Percentiles rank a stretch among this genome's conserved stretches.
Conservation (phyloP, 2,113 vertebrate species). For the Sula dactylatra region DNA sequence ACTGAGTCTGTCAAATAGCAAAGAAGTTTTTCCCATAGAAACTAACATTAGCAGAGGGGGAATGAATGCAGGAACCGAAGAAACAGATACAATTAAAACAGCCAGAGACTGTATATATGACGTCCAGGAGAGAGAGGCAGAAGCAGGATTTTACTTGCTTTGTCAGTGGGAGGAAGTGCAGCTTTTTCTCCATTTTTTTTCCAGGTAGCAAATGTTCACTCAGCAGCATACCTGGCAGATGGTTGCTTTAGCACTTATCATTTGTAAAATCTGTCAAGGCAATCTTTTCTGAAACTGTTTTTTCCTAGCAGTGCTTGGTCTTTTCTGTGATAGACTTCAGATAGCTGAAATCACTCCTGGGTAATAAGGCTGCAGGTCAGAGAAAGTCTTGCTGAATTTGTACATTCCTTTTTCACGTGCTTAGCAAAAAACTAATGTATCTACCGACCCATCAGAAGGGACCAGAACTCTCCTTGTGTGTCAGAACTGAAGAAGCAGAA, state of each 20-base stretch:
- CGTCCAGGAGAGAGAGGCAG: neutral
- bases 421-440: neutral
- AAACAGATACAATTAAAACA: neutral
- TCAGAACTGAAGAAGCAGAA: neutral
- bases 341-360: neutral
- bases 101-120: neutral
- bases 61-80: neutral
- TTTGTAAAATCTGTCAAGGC: neutral
- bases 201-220: neutral
- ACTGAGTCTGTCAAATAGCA: neutral
- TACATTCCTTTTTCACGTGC: neutral
- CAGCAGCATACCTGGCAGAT: neutral
- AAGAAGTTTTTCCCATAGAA: neutral
- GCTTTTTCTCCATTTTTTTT: neutral
- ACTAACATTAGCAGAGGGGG: neutral
- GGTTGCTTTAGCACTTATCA: neutral
- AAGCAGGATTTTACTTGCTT: neutral
- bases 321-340: neutral
- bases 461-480: neutral
- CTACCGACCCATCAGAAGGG: neutral
- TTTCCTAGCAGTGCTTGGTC: neutral
- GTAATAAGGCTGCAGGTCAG: neutral
- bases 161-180: neutral
- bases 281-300: neutral
- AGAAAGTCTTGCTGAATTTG: neutral